phyloP scores from a whole-genome alignment of 2,113 vertebrate genomes.

The Rhagologus leucostigma region DNA sequence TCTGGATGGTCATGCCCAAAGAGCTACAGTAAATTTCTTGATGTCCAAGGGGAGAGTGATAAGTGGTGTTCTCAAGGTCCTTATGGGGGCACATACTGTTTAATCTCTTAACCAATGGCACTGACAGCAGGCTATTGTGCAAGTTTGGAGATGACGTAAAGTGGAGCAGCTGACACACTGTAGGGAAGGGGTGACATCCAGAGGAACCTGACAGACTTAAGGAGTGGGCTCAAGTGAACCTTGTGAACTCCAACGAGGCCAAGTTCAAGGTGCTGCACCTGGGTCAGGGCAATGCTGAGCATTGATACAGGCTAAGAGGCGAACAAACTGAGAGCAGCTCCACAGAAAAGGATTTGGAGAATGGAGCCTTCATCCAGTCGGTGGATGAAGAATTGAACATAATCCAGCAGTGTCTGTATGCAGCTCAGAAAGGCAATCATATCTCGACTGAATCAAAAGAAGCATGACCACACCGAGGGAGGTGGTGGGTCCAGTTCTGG shows the following conservation, averaged over 20 bases:
- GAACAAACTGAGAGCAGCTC: background rate
- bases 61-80: background rate
- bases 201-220: background rate
- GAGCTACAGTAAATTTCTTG: background rate
- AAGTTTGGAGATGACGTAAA: background rate
- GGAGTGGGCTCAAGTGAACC: rapidly evolving
- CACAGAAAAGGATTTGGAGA: background rate
- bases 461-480: rapidly evolving
- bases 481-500: background rate
- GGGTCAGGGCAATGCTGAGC: rapidly evolving
- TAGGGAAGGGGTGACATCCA: background rate
- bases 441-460: background rate
- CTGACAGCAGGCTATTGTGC: background rate
- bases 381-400: background rate
- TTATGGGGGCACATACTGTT: background rate
- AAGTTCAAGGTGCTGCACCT: background rate
- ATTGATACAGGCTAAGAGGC: rapidly evolving
- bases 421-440: background rate
- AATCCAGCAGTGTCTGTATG: background rate
- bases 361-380: background rate
- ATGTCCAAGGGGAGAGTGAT: background rate
- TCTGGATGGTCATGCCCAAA: background rate
- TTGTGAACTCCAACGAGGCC: no score
- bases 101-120: background rate
- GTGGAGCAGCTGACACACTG: rapidly evolving